Evolutionary conservation across 2,888 invertebrate species (phyloP), one percentile per base, ranked within the genome.

Genomic region (Tupiocoris notatus): DNA sequence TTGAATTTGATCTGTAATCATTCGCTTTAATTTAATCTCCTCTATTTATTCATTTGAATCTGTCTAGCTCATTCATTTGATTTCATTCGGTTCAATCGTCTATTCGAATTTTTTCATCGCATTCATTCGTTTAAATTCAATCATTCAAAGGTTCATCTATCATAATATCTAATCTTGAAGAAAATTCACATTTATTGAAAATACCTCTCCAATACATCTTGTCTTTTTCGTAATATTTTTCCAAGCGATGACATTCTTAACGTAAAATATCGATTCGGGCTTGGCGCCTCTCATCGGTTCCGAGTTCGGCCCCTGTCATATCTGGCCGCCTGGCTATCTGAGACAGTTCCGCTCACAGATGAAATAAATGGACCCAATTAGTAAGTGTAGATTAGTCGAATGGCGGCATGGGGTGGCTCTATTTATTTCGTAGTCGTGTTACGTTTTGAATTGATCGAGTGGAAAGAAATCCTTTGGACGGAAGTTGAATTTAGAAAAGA

Each of bases 311-410:
- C 63, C 54, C 73, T 73, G 73, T 73, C 73, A 73, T 73, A 73
- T 73, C 61, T 61, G 73, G 54, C 59, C 39, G 65, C 25, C 67
- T 7, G 73, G 73, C 73, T 73, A 73, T 73, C 73, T 62, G 21
- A 25, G 63, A 62, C 62, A 63, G 62, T 71, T 71, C 22, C 62
- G 73, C 54, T 25, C 59, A n/a, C 61, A 18, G 2, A 70, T 39
- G 39, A 73, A 73, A 73, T 73, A 62, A 73, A 73, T 73, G 73
- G 73, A 21, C 58, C 73, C 73, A 73, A 73, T 73, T 73, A 73
- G 73, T 62, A 57, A 63, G 73, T 62, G 73, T 73, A 73, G 73
- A 73, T 73, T 73, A 73, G 73, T 73, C 73, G 12, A 73, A 73
- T 73, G 73, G 63, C 61, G 61, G 73, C 62, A 73, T 73, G 62